Conservation (phyloP, 2,113 vertebrate species). For the Gadus macrocephalus region DNA sequence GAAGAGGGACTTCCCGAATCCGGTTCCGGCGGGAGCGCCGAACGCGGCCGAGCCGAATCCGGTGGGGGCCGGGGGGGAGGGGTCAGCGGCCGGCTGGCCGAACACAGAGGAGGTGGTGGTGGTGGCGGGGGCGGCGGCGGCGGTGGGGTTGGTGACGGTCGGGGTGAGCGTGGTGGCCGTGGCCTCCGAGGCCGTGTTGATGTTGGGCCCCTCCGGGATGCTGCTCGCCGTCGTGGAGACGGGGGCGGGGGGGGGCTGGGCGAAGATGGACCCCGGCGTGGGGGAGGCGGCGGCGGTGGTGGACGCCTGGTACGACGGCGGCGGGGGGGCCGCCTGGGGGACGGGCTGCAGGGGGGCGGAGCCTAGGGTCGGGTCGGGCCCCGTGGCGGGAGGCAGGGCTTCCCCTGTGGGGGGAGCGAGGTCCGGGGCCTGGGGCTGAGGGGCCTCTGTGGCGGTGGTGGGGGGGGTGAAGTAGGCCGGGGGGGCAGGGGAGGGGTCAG, state of each 20-base stretch:
- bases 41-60: slow-evolving; percentile 69
- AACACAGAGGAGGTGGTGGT: slow-evolving; percentile 42
- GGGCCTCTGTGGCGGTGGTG: not conserved
- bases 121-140: slow-evolving; percentile 22
- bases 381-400: too few species aligned
- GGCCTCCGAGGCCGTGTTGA: slow-evolving; percentile 51
- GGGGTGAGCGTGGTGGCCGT: slow-evolving; percentile 39
- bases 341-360: too few species aligned
- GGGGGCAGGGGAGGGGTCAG: slow-evolving; percentile 12
- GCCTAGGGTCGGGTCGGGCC: too few species aligned
- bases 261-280: slow-evolving; percentile 67
- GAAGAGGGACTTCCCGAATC: slow-evolving; percentile 80
- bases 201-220: slow-evolving; percentile 36
- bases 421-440: too few species aligned
- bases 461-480: slow-evolving; percentile 13
- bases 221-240: slow-evolving; percentile 38
- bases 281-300: slow-evolving; percentile 17
- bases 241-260: slow-evolving; percentile 37
- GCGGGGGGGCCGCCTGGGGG: not conserved
- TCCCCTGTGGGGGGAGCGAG: too few species aligned
- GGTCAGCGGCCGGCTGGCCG: slow-evolving; percentile 61
- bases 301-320: not conserved
- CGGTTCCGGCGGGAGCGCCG: slow-evolving; percentile 37
- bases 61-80: slow-evolving; percentile 50
- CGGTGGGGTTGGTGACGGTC: slow-evolving; percentile 16